Percentiles rank a stretch among this genome's conserved stretches.
These are phyloP conservation scores for Drosophila tristis DNA, from an alignment of 1,140 invertebrate genomes.

Conservation along the genomic window DNA sequence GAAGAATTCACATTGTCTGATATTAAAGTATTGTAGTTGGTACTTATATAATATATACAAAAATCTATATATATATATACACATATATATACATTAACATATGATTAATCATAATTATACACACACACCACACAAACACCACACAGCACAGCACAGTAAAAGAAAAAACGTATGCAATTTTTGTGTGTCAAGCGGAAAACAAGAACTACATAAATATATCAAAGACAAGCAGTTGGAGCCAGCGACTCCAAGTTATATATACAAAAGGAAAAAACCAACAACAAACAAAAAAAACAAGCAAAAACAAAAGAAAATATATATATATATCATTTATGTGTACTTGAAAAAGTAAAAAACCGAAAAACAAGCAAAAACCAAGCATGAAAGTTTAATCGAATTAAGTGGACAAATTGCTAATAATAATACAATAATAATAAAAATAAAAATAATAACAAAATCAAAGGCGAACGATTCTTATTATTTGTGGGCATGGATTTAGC, in stretches of 20 bases:
- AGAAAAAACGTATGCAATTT: conserved; percentile 50
- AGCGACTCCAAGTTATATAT: conserved; percentile 50
- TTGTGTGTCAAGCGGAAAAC: conserved; percentile 45
- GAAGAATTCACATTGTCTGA: conserved; percentile 66
- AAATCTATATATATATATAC: conserved; percentile 50
- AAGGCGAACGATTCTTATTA: conserved; percentile 8
- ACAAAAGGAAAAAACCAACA: conserved; percentile 17
- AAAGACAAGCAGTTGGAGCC: conserved; percentile 50
- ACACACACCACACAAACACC: no score
- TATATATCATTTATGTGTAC: conserved; percentile 72
- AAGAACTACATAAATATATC: conserved; percentile 50
- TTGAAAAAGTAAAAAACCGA: conserved; percentile 68
- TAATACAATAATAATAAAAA: conserved; percentile 61
- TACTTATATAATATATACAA: conserved; percentile 57
- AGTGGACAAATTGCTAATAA: conserved; percentile 79
- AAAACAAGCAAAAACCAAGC: conserved; percentile 45
- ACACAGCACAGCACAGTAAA: conserved; percentile 16
- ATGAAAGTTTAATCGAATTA: conserved; percentile 76
- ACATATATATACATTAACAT: conserved; percentile 47
- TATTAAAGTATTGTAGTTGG: conserved; percentile 80
- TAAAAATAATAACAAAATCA: conserved; percentile 71
- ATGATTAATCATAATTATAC: conserved; percentile 54
- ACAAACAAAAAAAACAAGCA: conserved; percentile 16
- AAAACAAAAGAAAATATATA: conserved; percentile 16
- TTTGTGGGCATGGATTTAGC: neutral